Evolutionary conservation across 2,113 vertebrate genomes (phyloP).

Genomic region (Macquaria ambigua): DNA sequence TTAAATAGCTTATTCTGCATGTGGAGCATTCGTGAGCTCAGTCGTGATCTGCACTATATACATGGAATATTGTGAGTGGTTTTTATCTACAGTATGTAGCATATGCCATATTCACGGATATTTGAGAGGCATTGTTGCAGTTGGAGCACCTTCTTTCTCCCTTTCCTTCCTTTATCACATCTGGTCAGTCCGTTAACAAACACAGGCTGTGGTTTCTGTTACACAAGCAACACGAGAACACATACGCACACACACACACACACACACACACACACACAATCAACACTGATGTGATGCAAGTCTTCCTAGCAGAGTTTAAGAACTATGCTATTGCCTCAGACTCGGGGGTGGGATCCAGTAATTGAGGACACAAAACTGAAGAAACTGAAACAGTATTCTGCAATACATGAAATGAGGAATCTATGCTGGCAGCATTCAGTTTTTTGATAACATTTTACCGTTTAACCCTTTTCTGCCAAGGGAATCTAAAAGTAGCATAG

Average conservation of each 20-base stretch:
- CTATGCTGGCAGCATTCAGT: neutral
- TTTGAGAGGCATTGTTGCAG: neutral
- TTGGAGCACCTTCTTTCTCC: neutral
- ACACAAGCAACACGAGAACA: constrained; percentile 16
- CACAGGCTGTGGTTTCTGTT: constrained; percentile 32
- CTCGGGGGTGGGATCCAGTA: constrained; percentile 9
- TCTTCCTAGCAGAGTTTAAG: constrained; percentile 31
- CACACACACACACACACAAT: constrained; percentile 23
- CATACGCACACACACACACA: constrained; percentile 29
- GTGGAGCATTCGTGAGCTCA: neutral
- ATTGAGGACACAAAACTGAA: constrained; percentile 19
- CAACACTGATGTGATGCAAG: constrained; percentile 57
- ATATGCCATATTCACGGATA: neutral
- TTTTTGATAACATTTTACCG: neutral
- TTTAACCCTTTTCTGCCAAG: neutral
- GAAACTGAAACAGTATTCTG: constrained; percentile 23
- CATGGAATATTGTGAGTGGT: neutral
- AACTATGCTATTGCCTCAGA: constrained; percentile 40
- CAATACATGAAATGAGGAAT: neutral
- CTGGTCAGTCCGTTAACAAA: constrained; percentile 21
- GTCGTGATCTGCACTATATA: neutral
- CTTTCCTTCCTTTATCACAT: constrained; percentile 38
- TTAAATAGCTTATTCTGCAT: neutral
- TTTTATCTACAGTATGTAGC: neutral
- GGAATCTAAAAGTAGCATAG: neutral